Conservation (phyloP, 2,888 invertebrate species). For the Morpho deidamia region DNA sequence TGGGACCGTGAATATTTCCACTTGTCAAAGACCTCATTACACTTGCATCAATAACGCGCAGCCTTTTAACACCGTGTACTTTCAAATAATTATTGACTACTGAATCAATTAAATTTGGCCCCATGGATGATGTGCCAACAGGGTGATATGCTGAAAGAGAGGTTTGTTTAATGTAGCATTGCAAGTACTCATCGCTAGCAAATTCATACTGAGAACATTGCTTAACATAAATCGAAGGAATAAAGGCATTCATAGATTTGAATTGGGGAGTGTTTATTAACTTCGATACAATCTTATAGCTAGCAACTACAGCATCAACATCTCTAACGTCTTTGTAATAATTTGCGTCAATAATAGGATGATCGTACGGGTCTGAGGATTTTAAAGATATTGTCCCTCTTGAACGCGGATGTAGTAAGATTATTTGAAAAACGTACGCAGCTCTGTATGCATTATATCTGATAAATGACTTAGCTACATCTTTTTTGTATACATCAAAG, state of each 20-base stretch:
- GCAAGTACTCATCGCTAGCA: conserved; percentile 44
- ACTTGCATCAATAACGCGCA: conserved; percentile 86
- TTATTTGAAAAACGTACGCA: conserved; percentile 46
- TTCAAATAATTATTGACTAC: conserved; percentile 76
- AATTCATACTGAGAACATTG: conserved; percentile 37
- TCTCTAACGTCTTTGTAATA: conserved; percentile 79
- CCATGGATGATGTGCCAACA: conserved; percentile 81
- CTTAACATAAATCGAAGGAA: conserved; percentile 38
- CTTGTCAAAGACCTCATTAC: conserved; percentile 87
- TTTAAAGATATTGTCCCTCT: conserved; percentile 76
- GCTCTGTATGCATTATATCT: conserved; percentile 39
- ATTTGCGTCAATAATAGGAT: conserved; percentile 80
- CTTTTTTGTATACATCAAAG: neutral
- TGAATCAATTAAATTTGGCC: conserved; percentile 43
- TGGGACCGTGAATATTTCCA: conserved; percentile 88
- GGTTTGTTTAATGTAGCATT: conserved; percentile 63
- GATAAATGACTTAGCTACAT: conserved; percentile 4
- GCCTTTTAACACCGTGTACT: conserved; percentile 80
- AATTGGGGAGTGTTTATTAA: conserved; percentile 41
- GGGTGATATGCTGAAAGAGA: conserved; percentile 80
- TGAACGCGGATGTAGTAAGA: conserved; percentile 68
- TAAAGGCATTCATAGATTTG: conserved; percentile 36
- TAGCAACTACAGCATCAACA: conserved; percentile 41
- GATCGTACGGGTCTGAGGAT: conserved; percentile 74
- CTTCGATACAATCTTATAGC: conserved; percentile 41